Evolutionary conservation across 1,140 invertebrate species (phyloP).

Genomic region (Drosophila leontia): DNA sequence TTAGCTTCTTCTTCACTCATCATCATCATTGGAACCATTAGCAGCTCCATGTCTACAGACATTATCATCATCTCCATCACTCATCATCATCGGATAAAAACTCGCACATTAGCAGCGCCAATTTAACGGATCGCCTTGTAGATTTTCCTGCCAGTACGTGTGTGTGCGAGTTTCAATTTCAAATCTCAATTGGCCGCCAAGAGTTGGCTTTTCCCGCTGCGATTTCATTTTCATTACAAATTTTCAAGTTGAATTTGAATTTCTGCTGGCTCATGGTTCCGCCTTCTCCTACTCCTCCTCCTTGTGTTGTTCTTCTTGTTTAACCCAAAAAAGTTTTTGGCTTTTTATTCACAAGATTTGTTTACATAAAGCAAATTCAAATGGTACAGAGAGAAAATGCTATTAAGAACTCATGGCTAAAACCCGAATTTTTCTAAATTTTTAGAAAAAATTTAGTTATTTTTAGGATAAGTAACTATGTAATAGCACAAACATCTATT

Average conservation of each 20-base stretch:
- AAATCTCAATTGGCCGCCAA: conserved; percentile 69
- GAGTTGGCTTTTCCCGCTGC: conserved; percentile 44
- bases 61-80: conserved; percentile 23
- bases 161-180: conserved; percentile 76
- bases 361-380: conserved; percentile 23
- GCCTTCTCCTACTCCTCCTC: conserved; percentile 14
- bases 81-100: conserved; percentile 24
- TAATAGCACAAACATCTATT: too few relatives aligned
- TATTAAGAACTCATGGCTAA: neutral
- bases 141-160: conserved; percentile 24
- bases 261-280: conserved; percentile 47
- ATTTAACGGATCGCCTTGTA: conserved; percentile 40
- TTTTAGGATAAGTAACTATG: too few relatives aligned
- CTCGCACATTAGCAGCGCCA: conserved; percentile 55
- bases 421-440: too few relatives aligned
- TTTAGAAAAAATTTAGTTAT: too few relatives aligned
- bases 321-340: conserved; percentile 69
- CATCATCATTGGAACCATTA: conserved; percentile 39
- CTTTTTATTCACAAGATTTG: conserved; percentile 54
- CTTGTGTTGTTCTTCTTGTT: conserved; percentile 7
- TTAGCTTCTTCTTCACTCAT: conserved; percentile 21
- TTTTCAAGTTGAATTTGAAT: conserved; percentile 46
- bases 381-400: neutral
- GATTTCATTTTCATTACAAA: conserved; percentile 55
- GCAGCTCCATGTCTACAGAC: conserved; percentile 20